Evolutionary conservation across 1,140 invertebrate species (phyloP).

Genomic region (Philopotamus ludificatus): DNA sequence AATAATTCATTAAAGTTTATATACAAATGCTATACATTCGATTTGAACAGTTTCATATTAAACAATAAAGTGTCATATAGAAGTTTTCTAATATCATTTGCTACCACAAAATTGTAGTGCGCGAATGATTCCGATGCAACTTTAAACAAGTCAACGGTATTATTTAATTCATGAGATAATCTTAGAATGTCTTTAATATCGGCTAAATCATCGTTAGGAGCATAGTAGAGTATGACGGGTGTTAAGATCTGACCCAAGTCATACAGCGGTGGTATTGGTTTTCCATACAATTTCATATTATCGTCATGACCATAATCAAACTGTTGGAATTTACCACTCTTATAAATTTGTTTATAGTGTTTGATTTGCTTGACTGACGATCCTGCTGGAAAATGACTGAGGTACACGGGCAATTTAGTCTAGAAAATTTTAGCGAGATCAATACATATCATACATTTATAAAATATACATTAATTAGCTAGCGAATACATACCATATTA

Average conservation of each 20-base stretch:
- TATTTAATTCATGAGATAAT: constrained; percentile 48
- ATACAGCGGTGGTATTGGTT: constrained; percentile 65
- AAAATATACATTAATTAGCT: too few species aligned
- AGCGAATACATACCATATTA: too few species aligned
- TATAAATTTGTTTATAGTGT: constrained; percentile 66
- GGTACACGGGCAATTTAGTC: too few species aligned
- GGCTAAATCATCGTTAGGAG: constrained; percentile 71
- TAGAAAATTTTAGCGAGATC: too few species aligned
- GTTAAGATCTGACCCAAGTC: constrained; percentile 63
- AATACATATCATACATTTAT: too few species aligned
- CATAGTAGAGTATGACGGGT: constrained; percentile 68
- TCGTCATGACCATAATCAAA: constrained; percentile 66
- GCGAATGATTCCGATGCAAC: constrained; percentile 66
- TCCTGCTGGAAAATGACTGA: constrained; percentile 77
- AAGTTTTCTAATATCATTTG: too few species aligned
- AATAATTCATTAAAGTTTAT: too few species aligned
- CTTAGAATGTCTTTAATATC: constrained; percentile 52
- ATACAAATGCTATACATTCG: too few species aligned
- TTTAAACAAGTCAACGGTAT: constrained; percentile 53
- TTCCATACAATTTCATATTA: constrained; percentile 62
- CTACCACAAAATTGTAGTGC: constrained; percentile 71
- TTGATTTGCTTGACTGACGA: constrained; percentile 75
- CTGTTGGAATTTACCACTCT: constrained; percentile 60
- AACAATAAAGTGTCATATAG: too few species aligned
- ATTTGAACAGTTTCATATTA: too few species aligned